phyloP scores from a whole-genome alignment of 2,888 invertebrate species.

The Heliconius aoede region DNA sequence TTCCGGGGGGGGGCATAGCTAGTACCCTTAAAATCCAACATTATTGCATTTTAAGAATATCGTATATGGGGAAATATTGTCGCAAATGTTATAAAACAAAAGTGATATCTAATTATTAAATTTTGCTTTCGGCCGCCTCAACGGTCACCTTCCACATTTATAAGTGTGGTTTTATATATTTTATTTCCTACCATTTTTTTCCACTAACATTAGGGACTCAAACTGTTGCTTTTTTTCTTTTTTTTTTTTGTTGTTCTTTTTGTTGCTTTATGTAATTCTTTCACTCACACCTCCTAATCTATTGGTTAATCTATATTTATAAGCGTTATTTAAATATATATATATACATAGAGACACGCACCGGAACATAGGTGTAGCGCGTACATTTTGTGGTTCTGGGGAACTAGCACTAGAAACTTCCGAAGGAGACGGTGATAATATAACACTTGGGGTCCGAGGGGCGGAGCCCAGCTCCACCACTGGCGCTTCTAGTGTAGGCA shows the following conservation, averaged over 20 bases:
- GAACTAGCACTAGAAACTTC: constrained; percentile 78
- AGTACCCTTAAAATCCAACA: constrained; percentile 60
- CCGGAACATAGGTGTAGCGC: constrained; percentile 75
- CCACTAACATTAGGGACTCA: background rate
- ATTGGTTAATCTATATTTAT: too few species aligned
- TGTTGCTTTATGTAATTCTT: background rate
- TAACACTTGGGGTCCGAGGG: constrained; percentile 65
- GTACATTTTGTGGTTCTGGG: constrained; percentile 68
- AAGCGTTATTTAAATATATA: background rate
- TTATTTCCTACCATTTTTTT: background rate
- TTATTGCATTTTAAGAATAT: background rate
- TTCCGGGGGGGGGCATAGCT: constrained; percentile 76
- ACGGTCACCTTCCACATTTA: background rate
- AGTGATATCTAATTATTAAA: background rate
- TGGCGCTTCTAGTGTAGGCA: constrained; percentile 74
- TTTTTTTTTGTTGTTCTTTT: too few species aligned
- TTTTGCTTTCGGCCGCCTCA: background rate
- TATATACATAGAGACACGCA: constrained; percentile 39
- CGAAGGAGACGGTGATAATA: constrained; percentile 71
- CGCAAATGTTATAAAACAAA: background rate
- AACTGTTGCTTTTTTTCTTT: too few species aligned
- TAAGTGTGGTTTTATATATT: background rate
- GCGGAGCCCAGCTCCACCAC: constrained; percentile 70
- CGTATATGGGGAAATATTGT: background rate
- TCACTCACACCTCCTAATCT: too few species aligned